phyloP scores from a whole-genome alignment of 2,113 vertebrate genomes.

The Dasyprocta punctata region DNA sequence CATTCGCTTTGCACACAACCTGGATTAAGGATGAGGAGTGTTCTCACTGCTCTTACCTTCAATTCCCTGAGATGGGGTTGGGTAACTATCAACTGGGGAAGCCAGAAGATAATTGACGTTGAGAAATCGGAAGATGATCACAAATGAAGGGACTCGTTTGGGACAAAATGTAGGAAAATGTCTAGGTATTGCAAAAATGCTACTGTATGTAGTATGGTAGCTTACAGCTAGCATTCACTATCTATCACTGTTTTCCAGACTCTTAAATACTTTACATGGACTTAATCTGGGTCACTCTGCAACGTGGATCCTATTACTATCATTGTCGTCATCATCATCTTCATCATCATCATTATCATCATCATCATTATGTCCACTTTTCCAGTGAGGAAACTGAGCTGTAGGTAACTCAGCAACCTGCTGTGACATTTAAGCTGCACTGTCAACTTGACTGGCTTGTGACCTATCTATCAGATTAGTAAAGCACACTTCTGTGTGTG shows the following conservation, averaged over 20 bases:
- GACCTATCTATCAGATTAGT: not conserved
- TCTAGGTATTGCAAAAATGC: not conserved
- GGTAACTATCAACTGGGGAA: not conserved
- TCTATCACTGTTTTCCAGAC: no score
- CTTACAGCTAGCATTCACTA: not conserved
- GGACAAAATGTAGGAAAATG: not conserved
- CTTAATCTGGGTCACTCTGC: not conserved
- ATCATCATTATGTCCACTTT: not conserved
- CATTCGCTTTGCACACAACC: not conserved
- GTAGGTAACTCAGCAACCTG: not conserved
- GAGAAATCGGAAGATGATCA: not conserved
- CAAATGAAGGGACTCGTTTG: not conserved
- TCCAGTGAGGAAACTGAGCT: not conserved
- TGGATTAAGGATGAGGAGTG: not conserved
- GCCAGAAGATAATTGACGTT: not conserved
- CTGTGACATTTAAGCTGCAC: not conserved
- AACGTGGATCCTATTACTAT: not conserved
- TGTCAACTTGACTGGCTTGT: not conserved
- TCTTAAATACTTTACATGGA: not conserved
- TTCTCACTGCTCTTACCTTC: not conserved
- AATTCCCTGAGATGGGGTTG: not conserved
- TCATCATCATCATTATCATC: no score
- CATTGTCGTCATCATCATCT: not conserved
- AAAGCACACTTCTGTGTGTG: not conserved
- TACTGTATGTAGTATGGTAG: no score